Percentiles rank a stretch among this genome's conserved stretches.
phyloP scores from a whole-genome alignment of 2,113 vertebrate species.

The Egretta garzetta region DNA sequence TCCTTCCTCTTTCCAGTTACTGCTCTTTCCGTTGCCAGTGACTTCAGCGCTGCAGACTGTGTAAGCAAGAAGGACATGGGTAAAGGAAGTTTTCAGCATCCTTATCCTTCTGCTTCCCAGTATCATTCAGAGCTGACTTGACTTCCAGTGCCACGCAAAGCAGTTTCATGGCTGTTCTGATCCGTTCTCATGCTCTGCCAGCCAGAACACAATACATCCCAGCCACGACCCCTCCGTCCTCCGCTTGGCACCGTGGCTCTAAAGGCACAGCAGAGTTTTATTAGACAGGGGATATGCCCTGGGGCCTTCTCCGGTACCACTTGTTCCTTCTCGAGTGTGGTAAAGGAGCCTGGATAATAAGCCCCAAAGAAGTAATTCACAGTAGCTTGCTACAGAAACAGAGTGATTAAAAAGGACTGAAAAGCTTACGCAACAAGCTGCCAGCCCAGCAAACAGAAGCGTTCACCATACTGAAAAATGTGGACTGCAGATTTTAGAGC shows the following conservation, averaged over 20 bases:
- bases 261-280: not conserved
- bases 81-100: not conserved
- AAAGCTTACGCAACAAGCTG: constrained; percentile 26
- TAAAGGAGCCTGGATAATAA: constrained; percentile 20
- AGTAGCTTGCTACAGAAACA: not conserved
- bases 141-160: not conserved
- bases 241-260: not conserved
- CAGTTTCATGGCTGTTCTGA: not conserved
- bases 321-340: not conserved
- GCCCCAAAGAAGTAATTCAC: not conserved
- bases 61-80: not conserved
- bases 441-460: not conserved
- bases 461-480: not conserved
- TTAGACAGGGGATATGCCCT: not conserved
- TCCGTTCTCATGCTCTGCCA: not conserved
- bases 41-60: not conserved
- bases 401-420: constrained; percentile 10
- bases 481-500: not conserved
- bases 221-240: not conserved
- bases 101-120: not conserved
- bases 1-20: not conserved
- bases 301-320: not conserved
- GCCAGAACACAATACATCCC: not conserved
- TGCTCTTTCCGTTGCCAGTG: not conserved
- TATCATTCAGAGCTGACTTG: not conserved